Conservation (phyloP, 2,888 invertebrate genomes). For the Empis stercorea region DNA sequence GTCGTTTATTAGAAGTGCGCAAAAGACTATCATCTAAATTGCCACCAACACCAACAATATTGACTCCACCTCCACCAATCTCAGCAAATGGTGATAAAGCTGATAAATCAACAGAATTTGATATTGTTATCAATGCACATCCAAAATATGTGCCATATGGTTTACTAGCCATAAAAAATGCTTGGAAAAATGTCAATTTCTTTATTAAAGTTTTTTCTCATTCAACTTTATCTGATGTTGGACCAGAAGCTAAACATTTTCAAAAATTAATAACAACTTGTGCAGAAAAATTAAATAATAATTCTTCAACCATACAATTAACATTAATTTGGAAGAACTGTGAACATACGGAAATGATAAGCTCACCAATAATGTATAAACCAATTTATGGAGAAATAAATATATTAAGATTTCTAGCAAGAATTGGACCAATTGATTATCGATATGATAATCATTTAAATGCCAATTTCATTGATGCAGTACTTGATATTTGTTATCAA, state of each 20-base stretch:
- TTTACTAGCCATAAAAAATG: slow-evolving; percentile 44
- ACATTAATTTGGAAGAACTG: slow-evolving; percentile 63
- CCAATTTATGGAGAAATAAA: slow-evolving; percentile 56
- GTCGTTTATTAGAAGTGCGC: background rate
- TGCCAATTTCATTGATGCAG: slow-evolving; percentile 40
- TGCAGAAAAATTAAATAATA: background rate
- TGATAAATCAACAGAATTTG: slow-evolving; percentile 23
- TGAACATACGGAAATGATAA: slow-evolving; percentile 42
- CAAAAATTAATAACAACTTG: slow-evolving; percentile 17
- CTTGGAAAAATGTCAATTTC: slow-evolving; percentile 43
- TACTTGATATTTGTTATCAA: slow-evolving; percentile 46
- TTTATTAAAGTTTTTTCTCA: slow-evolving; percentile 43
- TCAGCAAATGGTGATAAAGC: slow-evolving; percentile 6
- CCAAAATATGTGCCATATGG: slow-evolving; percentile 52
- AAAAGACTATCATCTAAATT: background rate
- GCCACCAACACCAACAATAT: background rate
- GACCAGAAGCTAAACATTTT: slow-evolving; percentile 34
- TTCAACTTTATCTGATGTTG: slow-evolving; percentile 42
- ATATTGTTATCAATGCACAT: slow-evolving; percentile 52
- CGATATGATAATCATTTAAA: slow-evolving; percentile 37
- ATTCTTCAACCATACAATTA: slow-evolving; percentile 30
- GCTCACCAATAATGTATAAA: slow-evolving; percentile 42
- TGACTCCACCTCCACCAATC: background rate
- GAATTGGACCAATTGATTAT: slow-evolving; percentile 39
- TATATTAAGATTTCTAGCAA: slow-evolving; percentile 50